A percentile compares a stretch with the other conserved stretches of the same genome.
Conservation (phyloP, 2,797 vertebrate genomes). For the Menidia menidia region DNA sequence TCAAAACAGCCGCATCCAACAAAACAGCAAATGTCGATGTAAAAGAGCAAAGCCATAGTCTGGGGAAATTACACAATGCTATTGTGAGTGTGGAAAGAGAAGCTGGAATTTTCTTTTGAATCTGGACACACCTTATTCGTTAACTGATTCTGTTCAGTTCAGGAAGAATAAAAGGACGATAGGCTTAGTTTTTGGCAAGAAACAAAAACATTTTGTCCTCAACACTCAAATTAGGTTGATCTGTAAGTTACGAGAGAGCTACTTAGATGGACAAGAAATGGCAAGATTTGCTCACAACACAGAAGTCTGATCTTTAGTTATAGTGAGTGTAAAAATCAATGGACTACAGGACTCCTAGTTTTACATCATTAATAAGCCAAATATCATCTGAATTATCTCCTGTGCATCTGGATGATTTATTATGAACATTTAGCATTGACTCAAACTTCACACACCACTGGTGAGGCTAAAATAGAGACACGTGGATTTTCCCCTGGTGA, state of each 20-base stretch:
- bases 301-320: constrained; percentile 26
- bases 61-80: constrained; percentile 50
- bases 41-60: constrained; percentile 61
- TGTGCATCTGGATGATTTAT: constrained; percentile 9
- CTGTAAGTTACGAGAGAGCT: constrained; percentile 40
- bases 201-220: constrained; percentile 5
- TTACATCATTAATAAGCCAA: neutral
- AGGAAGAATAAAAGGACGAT: neutral
- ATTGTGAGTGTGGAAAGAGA: constrained; percentile 43
- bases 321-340: neutral
- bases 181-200: constrained; percentile 4
- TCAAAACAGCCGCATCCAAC: constrained; percentile 72
- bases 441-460: neutral
- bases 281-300: constrained; percentile 51
- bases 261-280: constrained; percentile 29
- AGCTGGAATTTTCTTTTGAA: constrained; percentile 20
- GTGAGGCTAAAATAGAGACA: neutral
- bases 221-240: constrained; percentile 11
- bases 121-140: constrained; percentile 9
- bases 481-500: constrained; percentile 3
- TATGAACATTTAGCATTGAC: neutral
- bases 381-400: neutral
- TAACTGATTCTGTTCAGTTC: neutral
- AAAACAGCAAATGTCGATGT: constrained; percentile 66
- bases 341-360: neutral